These are phyloP conservation scores for Chelidonichthys spinosus DNA, from an alignment of 2,797 vertebrate genomes.

Conservation along the genomic window DNA sequence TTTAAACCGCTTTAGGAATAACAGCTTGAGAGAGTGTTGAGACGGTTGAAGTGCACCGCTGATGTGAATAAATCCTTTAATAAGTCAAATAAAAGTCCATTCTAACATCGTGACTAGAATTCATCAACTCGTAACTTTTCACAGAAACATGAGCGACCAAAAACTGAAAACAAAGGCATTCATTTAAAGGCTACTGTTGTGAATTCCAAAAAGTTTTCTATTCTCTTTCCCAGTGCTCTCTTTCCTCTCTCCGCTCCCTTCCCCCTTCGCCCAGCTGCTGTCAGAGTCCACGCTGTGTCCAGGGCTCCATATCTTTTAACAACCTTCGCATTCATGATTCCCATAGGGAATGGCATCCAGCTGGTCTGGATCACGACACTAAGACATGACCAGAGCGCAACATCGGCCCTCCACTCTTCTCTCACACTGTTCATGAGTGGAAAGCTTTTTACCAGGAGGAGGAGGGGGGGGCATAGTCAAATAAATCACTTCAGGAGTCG, in stretches of 20 bases:
- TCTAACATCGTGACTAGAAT: neutral
- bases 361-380: constrained; percentile 85
- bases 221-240: constrained; percentile 65
- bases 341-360: constrained; percentile 87
- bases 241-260: constrained; percentile 69
- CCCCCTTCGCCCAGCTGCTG: constrained; percentile 88
- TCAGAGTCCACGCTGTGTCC: constrained; percentile 86
- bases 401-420: constrained; percentile 76
- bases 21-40: constrained; percentile 62
- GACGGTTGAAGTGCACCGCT: constrained; percentile 18
- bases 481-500: constrained; percentile 50
- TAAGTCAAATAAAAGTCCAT: neutral
- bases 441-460: constrained; percentile 63
- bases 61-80: constrained; percentile 13
- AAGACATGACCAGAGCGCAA: constrained; percentile 79
- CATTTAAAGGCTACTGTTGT: constrained; percentile 60
- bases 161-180: constrained; percentile 53
- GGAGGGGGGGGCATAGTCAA: constrained; percentile 35
- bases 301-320: constrained; percentile 88
- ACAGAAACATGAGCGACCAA: constrained; percentile 20
- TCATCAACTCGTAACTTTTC: constrained; percentile 9
- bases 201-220: constrained; percentile 72
- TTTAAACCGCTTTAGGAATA: constrained; percentile 45
- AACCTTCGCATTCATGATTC: constrained; percentile 88
- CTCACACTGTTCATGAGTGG: constrained; percentile 62